Percentiles rank a stretch among this genome's conserved stretches.
Evolutionary conservation across 2,113 vertebrate genomes (phyloP).

Genomic region (Nymphicus hollandicus): DNA sequence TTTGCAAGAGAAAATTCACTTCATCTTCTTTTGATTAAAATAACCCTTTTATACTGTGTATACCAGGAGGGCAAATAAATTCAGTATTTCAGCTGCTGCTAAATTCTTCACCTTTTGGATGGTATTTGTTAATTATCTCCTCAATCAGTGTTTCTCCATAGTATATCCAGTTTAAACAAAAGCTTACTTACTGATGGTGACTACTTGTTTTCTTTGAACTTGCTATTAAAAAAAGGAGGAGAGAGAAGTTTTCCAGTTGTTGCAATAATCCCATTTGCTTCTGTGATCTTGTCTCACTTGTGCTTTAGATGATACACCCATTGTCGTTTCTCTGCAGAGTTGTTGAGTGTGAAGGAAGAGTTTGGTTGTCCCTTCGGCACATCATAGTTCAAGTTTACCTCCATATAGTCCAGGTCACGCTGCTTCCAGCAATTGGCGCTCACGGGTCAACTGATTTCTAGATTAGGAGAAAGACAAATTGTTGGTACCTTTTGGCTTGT

Average conservation of each 20-base stretch:
- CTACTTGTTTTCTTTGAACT: not conserved
- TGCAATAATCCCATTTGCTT: not conserved
- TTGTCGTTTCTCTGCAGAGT: not conserved
- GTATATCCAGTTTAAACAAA: not conserved
- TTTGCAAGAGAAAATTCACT: not conserved
- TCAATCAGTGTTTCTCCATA: not conserved
- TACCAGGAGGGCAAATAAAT: not conserved
- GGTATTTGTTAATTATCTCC: not conserved
- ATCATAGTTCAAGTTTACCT: not conserved
- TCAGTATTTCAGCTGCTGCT: not conserved
- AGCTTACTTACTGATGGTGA: not conserved
- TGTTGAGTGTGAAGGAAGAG: not conserved
- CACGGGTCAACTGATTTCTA: rapidly evolving
- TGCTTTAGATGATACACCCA: not conserved
- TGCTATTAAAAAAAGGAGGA: not conserved
- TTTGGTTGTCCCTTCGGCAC: not conserved
- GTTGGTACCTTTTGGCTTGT: not conserved
- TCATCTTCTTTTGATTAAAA: not conserved
- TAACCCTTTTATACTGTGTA: not conserved
- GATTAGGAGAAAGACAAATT: not conserved
- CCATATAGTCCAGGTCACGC: rapidly evolving
- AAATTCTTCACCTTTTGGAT: not conserved
- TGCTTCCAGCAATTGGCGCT: not conserved
- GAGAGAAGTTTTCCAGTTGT: not conserved
- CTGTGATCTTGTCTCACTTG: not conserved